phyloP scores from a whole-genome alignment of 2,888 invertebrate species.

The Spisula solida region DNA sequence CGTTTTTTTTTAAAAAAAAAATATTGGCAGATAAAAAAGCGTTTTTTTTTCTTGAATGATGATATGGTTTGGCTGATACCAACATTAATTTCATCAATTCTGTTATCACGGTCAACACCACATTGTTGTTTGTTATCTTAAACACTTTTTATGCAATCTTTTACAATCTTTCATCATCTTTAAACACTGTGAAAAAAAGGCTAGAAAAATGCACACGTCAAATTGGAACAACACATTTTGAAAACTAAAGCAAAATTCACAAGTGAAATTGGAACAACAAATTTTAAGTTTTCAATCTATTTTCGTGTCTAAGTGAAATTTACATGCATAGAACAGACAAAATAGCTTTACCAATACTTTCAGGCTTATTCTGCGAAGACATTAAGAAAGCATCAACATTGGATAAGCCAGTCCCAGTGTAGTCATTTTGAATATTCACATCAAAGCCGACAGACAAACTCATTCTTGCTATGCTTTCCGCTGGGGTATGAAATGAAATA shows the following conservation, averaged over 20 bases:
- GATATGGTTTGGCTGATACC: background rate
- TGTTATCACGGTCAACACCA: background rate
- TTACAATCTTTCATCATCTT: background rate
- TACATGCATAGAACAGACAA: background rate
- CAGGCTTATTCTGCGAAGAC: too few species aligned
- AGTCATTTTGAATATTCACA: background rate
- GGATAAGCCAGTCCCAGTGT: too few species aligned
- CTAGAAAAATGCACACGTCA: background rate
- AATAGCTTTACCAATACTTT: too few species aligned
- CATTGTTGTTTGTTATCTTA: background rate
- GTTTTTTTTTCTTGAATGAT: background rate
- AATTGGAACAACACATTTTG: background rate
- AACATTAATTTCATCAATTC: background rate
- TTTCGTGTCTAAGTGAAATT: background rate
- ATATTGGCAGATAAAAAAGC: background rate
- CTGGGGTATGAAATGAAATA: slow-evolving; percentile 40
- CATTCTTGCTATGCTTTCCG: slow-evolving; percentile 13
- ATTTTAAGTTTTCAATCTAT: background rate
- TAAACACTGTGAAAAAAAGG: background rate
- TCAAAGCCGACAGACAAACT: background rate
- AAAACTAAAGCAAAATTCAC: background rate
- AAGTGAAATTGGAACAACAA: background rate
- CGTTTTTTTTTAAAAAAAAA: background rate
- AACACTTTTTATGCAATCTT: slow-evolving; percentile 2
- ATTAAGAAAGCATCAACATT: too few species aligned